Evolutionary conservation across 2,113 vertebrate genomes (phyloP).

Genomic region (Emberiza fucata): DNA sequence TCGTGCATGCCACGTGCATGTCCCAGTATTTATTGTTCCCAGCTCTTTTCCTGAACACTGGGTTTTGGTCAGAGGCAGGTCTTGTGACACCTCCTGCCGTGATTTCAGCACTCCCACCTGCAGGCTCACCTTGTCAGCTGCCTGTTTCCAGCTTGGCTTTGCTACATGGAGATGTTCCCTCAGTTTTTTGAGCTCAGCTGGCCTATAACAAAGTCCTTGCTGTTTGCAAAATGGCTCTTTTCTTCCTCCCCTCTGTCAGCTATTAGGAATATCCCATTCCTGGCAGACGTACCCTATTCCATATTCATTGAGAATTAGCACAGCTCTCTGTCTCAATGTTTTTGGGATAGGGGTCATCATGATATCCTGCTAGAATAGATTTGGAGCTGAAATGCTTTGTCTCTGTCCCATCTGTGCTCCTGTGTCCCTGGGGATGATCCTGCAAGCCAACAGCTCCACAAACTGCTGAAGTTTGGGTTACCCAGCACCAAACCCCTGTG

Average conservation of each 20-base stretch:
- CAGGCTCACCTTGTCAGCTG: not conserved
- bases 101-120: not conserved
- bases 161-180: not conserved
- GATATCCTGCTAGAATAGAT: not conserved
- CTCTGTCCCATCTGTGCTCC: not conserved
- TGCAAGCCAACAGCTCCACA: not conserved
- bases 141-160: not conserved
- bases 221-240: not conserved
- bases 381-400: not conserved
- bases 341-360: not conserved
- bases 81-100: not conserved
- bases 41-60: not conserved
- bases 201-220: not conserved
- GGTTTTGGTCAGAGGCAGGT: not conserved
- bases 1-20: not conserved
- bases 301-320: not conserved
- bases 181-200: not conserved
- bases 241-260: not conserved
- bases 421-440: not conserved
- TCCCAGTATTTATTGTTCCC: accelerated
- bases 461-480: not conserved
- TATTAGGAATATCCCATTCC: not conserved
- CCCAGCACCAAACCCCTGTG: not conserved
- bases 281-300: not conserved
- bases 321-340: not conserved